A percentile compares a stretch with the other conserved stretches of the same genome.
phyloP scores from a whole-genome alignment of 2,113 vertebrate species.

The Sylvietta virens region DNA sequence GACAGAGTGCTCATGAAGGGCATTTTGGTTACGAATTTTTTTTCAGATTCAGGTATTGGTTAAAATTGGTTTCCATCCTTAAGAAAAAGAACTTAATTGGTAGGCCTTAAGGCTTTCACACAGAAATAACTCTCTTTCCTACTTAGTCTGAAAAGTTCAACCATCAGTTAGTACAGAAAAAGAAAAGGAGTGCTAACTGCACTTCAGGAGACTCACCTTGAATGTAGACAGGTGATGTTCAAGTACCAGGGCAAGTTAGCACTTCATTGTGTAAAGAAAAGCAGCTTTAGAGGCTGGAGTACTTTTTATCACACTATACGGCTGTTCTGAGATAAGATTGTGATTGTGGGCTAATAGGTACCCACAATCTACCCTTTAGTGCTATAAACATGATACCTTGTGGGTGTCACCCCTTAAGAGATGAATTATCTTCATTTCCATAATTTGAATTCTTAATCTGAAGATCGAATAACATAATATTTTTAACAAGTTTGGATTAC shows the following conservation, averaged over 20 bases:
- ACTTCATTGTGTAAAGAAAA: neutral
- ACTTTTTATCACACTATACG: neutral
- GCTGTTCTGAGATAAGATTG: neutral
- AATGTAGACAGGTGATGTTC: neutral
- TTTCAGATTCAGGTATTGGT: neutral
- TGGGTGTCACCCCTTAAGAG: accelerated
- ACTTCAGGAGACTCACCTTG: neutral
- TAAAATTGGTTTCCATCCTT: neutral
- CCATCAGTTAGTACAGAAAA: neutral
- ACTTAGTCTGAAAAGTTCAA: neutral
- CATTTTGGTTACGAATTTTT: neutral
- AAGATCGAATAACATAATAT: neutral
- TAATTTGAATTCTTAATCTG: neutral
- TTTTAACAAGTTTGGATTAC: neutral
- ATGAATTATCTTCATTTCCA: neutral
- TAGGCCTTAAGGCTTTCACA: neutral
- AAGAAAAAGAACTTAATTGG: neutral
- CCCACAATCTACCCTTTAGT: neutral
- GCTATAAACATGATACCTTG: neutral
- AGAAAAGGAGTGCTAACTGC: neutral
- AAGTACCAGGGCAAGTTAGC: neutral
- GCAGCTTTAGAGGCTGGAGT: neutral
- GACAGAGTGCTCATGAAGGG: neutral
- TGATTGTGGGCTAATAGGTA: neutral
- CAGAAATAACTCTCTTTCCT: neutral